These are phyloP conservation scores for Drosophila insularis DNA, from an alignment of 1,140 invertebrate species.

Conservation along the genomic window DNA sequence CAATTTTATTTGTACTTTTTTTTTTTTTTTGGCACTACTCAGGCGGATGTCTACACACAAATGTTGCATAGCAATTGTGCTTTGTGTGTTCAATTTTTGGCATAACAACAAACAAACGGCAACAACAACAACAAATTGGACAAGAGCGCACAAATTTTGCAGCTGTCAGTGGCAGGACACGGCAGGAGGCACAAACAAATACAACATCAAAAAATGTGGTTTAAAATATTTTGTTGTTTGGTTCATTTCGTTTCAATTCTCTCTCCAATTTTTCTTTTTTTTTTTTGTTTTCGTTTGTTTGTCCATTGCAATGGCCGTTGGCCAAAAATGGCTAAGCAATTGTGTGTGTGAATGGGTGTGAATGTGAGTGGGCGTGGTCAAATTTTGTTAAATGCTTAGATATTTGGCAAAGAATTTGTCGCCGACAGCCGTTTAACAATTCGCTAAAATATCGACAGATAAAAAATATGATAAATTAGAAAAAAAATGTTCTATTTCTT, in stretches of 20 bases:
- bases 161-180: constrained; percentile 65
- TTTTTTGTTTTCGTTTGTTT: constrained; percentile 28
- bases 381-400: constrained; percentile 56
- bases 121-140: constrained; percentile 57
- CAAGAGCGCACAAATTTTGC: constrained; percentile 75
- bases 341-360: constrained; percentile 9
- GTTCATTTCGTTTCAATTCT: constrained; percentile 5
- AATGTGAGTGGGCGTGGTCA: constrained; percentile 34
- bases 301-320: constrained; percentile 56
- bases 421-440: constrained; percentile 34
- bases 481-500: constrained; percentile 35
- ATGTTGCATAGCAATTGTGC: constrained; percentile 77
- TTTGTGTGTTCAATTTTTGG: constrained; percentile 80
- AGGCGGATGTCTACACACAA: constrained; percentile 73
- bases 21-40: constrained; percentile 42
- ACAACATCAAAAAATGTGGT: constrained; percentile 48
- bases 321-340: constrained; percentile 37
- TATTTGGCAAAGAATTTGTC: constrained; percentile 59
- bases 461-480: neutral
- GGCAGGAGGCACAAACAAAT: constrained; percentile 42
- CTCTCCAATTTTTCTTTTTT: constrained; percentile 15
- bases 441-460: neutral
- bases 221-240: constrained; percentile 41
- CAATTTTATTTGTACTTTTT: constrained; percentile 68
- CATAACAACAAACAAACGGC: constrained; percentile 63